These are phyloP conservation scores for Sylvilagus floridanus DNA, from an alignment of 2,797 vertebrate species.

Conservation along the genomic window DNA sequence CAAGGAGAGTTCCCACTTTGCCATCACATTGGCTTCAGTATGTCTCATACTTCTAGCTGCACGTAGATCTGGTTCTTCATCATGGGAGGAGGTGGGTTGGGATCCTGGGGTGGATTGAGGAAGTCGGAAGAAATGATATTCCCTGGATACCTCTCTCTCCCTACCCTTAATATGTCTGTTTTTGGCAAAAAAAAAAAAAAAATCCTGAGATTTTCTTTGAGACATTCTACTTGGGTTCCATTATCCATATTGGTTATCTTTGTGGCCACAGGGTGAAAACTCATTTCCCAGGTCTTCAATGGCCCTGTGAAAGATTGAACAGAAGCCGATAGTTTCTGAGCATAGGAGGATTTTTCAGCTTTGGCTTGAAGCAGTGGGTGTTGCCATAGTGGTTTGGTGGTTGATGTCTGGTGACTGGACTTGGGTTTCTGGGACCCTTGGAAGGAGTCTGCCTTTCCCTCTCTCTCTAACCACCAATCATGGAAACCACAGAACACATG, in stretches of 20 bases:
- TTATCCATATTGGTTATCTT: neutral
- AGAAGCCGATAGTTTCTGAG: slow-evolving; percentile 46
- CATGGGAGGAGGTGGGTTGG: neutral
- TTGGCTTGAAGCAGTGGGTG: slow-evolving; percentile 19
- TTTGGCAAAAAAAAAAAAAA: neutral
- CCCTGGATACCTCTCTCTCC: neutral
- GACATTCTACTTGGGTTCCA: neutral
- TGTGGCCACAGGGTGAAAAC: neutral
- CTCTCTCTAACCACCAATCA: neutral
- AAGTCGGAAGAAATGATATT: neutral
- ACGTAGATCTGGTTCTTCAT: slow-evolving; percentile 7
- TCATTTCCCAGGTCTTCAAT: neutral
- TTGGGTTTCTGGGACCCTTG: slow-evolving; percentile 37
- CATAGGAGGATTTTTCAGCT: slow-evolving; percentile 15
- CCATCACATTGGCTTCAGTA: too few relatives aligned
- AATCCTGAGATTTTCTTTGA: slow-evolving; percentile 18
- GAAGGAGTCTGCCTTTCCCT: slow-evolving; percentile 26
- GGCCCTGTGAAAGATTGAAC: neutral
- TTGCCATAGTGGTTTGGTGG: slow-evolving; percentile 22
- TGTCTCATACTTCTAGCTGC: neutral
- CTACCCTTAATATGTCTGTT: neutral
- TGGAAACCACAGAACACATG: slow-evolving; percentile 4
- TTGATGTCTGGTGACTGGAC: neutral
- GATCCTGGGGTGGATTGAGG: neutral
- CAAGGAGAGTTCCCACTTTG: too few relatives aligned